Base-by-base conservation (phyloP, 23 tunicate genomes). In the Trididemnum nubilum region DNA sequence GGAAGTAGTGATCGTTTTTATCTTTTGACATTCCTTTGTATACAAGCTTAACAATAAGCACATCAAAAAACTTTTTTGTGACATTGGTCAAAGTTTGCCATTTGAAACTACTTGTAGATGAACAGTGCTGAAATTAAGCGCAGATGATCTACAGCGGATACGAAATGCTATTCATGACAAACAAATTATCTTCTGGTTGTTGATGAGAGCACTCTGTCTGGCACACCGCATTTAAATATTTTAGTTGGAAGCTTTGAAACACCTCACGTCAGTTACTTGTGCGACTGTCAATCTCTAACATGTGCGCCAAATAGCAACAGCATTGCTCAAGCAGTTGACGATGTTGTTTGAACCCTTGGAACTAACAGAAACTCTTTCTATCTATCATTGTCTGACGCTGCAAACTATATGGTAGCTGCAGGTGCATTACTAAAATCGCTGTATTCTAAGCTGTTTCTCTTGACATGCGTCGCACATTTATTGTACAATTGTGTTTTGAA, bases 1-100 rank as follows among this genome's bases (percentile, higher is more conserved):
- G 61, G 59, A 73, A 73, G 38, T 36, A 23, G 65, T 80, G 57
- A 58, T n/a, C 84, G 22, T 33, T 80, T 35, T 32, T 80, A 22
- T 37, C 40, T 64, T 80, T 80, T 52, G 80, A 80, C 19, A 33
- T 80, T 50, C 84, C 84, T 71, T 80, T 80, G 77, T 80, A 31
- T n/a, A n/a, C 38, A 67, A 67, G 74, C 38, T 33, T 30, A 67
- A 33, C 74, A 67, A 67, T 67, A 67, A 67, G 74, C 74, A 33
- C 33, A n/a, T 67, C 37, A 67, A 67, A 67, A 67, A 67, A 4
- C 38, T 67, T 4, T 67, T 67, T 67, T 33, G 7, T 9, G 74
- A 67, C 74, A 67, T 67, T 22, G 67, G 67, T 61, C 67, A 61
- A 5, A 22, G 67, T 61, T 61, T 67, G n/a, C 74, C 38, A 67